Base-by-base conservation (phyloP, 2,113 vertebrate species). In the Pygoscelis adeliae region DNA sequence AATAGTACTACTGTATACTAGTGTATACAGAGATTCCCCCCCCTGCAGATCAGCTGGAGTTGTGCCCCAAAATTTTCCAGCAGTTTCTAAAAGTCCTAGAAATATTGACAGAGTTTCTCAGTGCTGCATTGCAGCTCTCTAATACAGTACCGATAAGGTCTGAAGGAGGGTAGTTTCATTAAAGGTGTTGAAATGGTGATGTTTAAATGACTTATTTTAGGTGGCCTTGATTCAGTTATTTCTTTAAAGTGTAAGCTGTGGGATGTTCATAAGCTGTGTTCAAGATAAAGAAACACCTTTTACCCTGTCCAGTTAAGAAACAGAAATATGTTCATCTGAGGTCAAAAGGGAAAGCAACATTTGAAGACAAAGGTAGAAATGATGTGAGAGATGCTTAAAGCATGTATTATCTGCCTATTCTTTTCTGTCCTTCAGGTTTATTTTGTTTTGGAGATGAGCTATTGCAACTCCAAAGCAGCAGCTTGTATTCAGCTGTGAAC, bases 81-180 rank as follows among this genome's bases (percentile, higher is more conserved):
- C 32, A 8, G 9, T 23, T 87, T 83, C 10, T n/a, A 55, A 12
- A 85, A 86, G 3, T 21, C 17, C 11, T 1, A 76, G 20, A 74
- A 80, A 56, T 25, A 72, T 5, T 22, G 32, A n/a, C 25, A 11
- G 25, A 46, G 27, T 56, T 82, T 79, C 55, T 67, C 44, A 36
- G n/a, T 32, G 9, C 56, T 83, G 32, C 69, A 34, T 0, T 79
- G 29, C 13, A 80, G 52, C 27, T 85, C 65, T 66, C 47, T 55
- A 26, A 55, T 11, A 62, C 5, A 30, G n/a, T 7, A 22, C 8
- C 25, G 34, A 1, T 0, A 2, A 36, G 7, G 2, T n/a, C 47
- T 77, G 50, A 40, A 87, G 11, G 23, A 90, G 12, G 3, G 18
- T 3, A 17, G 27, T 34, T 71, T 77, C 49, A 47, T 26, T 69